Percentiles rank a stretch among this genome's conserved stretches.
Evolutionary conservation across 2,888 invertebrate genomes (phyloP).

Genomic region (Acronicta aceris): DNA sequence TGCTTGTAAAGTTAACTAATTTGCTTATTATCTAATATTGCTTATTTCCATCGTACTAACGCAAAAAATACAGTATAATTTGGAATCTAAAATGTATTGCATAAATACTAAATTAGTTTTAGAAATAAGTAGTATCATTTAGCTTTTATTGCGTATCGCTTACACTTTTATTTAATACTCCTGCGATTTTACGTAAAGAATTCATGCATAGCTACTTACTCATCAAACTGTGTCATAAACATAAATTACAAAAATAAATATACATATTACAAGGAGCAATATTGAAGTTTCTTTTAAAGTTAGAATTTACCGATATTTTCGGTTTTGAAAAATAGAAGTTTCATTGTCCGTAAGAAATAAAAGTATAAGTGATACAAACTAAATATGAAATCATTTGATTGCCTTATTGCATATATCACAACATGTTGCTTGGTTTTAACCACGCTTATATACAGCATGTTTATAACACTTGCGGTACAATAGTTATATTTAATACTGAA

Average conservation of each 20-base stretch:
- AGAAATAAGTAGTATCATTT: constrained; percentile 33
- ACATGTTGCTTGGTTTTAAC: constrained; percentile 56
- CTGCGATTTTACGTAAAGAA: neutral
- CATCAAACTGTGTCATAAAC: neutral
- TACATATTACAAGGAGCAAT: neutral
- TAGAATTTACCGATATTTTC: neutral
- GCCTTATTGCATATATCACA: constrained; percentile 44
- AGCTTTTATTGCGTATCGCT: constrained; percentile 44
- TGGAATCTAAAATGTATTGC: constrained; percentile 32
- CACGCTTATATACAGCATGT: constrained; percentile 55
- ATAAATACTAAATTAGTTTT: constrained; percentile 49
- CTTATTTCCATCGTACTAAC: constrained; percentile 40
- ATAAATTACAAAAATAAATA: neutral
- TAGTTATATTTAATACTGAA: constrained; percentile 57
- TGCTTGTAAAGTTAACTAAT: constrained; percentile 30
- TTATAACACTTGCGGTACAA: constrained; percentile 59
- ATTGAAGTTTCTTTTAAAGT: neutral
- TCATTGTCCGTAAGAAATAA: constrained; percentile 11
- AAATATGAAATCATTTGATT: constrained; percentile 37
- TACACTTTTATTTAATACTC: constrained; percentile 44
- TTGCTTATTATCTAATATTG: constrained; percentile 55
- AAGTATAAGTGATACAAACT: constrained; percentile 24
- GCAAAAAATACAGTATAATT: constrained; percentile 17
- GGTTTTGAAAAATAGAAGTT: neutral
- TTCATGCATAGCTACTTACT: neutral